These are phyloP conservation scores for Artibeus jamaicensis DNA, from an alignment of 2,797 vertebrate genomes.

Conservation along the genomic window DNA sequence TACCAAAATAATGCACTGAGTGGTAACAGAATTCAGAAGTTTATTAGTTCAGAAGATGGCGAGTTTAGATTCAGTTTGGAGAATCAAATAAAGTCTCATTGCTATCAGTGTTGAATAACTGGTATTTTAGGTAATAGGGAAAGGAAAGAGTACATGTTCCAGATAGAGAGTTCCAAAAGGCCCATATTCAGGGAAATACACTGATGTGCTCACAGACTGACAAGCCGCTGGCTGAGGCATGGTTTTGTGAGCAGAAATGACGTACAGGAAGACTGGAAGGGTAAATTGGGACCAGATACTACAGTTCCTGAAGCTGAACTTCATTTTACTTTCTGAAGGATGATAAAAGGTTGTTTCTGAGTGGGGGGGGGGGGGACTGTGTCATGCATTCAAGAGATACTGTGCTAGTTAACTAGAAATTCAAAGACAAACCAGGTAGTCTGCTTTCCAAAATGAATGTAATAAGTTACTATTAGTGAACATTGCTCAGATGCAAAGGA, in stretches of 20 bases:
- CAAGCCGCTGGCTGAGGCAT: not conserved
- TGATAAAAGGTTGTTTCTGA: not conserved
- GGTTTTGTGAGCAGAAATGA: constrained; percentile 7
- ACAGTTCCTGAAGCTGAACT: not conserved
- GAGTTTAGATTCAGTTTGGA: not conserved
- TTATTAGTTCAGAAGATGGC: not conserved
- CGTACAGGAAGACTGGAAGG: not conserved
- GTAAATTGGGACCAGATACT: not conserved
- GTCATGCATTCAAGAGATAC: not conserved
- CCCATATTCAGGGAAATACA: not conserved
- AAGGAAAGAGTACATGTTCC: not conserved
- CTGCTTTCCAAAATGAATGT: not conserved
- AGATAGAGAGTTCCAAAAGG: not conserved
- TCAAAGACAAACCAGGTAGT: not conserved
- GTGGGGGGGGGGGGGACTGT: not conserved
- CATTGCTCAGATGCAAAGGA: not conserved
- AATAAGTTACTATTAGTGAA: not conserved
- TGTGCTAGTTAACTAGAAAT: not conserved
- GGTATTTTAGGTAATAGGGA: not conserved
- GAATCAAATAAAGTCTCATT: not conserved
- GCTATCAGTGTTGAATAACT: not conserved
- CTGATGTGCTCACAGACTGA: not conserved
- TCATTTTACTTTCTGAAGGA: not conserved
- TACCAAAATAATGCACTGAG: not conserved
- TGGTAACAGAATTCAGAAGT: not conserved